Evolutionary conservation across 1,140 invertebrate species (phyloP).

Genomic region (Ostrea denselamellosa): DNA sequence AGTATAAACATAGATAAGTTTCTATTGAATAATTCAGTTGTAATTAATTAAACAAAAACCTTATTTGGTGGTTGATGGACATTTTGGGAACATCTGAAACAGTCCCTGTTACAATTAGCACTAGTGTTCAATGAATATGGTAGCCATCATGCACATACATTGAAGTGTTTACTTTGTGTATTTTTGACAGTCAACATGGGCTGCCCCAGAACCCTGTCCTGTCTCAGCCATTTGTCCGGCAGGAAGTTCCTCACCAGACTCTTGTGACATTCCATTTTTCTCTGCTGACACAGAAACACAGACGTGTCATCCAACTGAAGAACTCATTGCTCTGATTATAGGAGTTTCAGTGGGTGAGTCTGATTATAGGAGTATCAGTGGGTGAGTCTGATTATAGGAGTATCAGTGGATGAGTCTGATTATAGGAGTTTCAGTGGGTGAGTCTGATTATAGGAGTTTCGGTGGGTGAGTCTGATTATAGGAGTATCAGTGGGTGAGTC

Average conservation of each 20-base stretch:
- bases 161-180: neutral
- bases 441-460: neutral
- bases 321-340: conserved; percentile 33
- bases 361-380: neutral
- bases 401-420: conserved; percentile 6
- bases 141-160: too few relatives aligned
- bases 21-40: too few relatives aligned
- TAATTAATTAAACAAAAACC: too few relatives aligned
- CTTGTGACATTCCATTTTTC: conserved; percentile 33
- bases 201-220: neutral
- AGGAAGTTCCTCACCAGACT: neutral
- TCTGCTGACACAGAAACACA: neutral
- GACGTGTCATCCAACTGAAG: neutral
- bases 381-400: conserved; percentile 7
- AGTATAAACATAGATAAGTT: too few relatives aligned
- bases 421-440: neutral
- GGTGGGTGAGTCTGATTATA: conserved; percentile 9
- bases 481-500: neutral
- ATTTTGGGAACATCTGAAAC: too few relatives aligned
- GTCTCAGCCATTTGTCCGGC: neutral
- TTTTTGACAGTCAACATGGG: conserved; percentile 17
- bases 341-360: neutral
- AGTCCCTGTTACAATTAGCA: too few relatives aligned
- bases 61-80: too few relatives aligned
- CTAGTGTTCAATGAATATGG: too few relatives aligned